These are phyloP conservation scores for Lates calcarifer DNA, from an alignment of 2,113 vertebrate genomes.

Conservation along the genomic window DNA sequence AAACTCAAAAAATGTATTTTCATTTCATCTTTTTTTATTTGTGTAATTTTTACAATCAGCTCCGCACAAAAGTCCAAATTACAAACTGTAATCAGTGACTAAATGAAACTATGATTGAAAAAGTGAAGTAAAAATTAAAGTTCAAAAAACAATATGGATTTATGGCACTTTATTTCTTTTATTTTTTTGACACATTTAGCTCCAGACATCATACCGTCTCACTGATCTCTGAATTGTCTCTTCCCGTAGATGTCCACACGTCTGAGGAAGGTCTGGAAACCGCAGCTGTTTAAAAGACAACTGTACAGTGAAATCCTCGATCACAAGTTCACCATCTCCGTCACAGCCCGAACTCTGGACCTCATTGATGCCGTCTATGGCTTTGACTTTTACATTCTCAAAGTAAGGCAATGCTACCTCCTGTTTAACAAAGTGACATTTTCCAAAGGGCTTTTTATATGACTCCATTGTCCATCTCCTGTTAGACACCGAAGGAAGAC, in stretches of 20 bases:
- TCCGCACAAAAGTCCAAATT: no score
- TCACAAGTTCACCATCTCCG: slow-evolving; percentile 86
- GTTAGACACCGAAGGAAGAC: slow-evolving; percentile 90
- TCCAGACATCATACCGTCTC: not conserved
- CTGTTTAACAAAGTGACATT: not conserved
- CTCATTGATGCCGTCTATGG: slow-evolving; percentile 92
- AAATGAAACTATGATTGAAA: no score
- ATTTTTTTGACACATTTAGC: not conserved
- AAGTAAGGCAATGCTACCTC: slow-evolving; percentile 73
- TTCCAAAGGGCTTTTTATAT: not conserved
- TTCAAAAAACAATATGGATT: no score
- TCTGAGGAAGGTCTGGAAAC: slow-evolving; percentile 92
- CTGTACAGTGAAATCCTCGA: slow-evolving; percentile 97
- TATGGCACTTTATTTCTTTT: no score
- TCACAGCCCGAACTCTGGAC: slow-evolving; percentile 91
- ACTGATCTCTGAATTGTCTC: not conserved
- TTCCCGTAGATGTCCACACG: slow-evolving; percentile 86
- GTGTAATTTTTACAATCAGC: no score
- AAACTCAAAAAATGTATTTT: no score
- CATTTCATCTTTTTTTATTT: no score
- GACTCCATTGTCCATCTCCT: slow-evolving; percentile 14
- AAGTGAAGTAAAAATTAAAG: no score
- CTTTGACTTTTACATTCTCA: slow-evolving; percentile 96
- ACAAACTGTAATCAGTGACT: no score
- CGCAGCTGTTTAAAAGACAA: slow-evolving; percentile 89